These are phyloP conservation scores for Chrysolina oricalcia DNA, from an alignment of 2,888 invertebrate species.

Conservation along the genomic window DNA sequence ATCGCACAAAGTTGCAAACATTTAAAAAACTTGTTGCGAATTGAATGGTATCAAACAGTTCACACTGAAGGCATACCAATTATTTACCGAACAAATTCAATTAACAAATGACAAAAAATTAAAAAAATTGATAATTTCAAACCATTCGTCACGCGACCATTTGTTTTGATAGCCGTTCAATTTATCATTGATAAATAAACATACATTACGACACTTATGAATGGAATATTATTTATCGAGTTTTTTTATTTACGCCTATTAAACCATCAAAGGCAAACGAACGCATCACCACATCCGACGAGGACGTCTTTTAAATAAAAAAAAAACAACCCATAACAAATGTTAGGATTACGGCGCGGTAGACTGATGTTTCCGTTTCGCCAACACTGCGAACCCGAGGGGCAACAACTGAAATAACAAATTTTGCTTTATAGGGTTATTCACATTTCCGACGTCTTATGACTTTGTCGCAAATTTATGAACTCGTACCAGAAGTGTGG, in stretches of 20 bases:
- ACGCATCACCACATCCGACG: slow-evolving; percentile 1
- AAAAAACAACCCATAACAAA: slow-evolving; percentile 26
- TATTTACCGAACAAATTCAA: too few species aligned
- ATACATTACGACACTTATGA: slow-evolving; percentile 3
- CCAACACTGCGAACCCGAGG: background rate
- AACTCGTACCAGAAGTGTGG: background rate
- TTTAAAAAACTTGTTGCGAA: too few species aligned
- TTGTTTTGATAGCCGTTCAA: slow-evolving; percentile 6
- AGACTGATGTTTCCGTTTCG: slow-evolving; percentile 40
- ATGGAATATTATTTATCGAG: slow-evolving; percentile 13
- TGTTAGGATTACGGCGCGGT: slow-evolving; percentile 25
- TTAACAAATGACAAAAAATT: too few species aligned
- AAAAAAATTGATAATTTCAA: background rate
- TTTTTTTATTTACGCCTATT: background rate
- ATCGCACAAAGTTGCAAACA: too few species aligned
- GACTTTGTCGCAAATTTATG: background rate
- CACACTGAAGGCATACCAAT: too few species aligned
- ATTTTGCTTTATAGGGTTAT: slow-evolving; percentile 24
- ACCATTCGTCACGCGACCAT: slow-evolving; percentile 3
- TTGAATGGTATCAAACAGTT: too few species aligned
- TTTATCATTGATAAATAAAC: background rate
- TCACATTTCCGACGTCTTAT: background rate
- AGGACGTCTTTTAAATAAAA: slow-evolving; percentile 3
- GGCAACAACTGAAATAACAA: slow-evolving; percentile 37
- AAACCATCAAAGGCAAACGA: background rate